These are phyloP conservation scores for Orussus abietinus DNA, from an alignment of 1,140 invertebrate genomes.

Conservation along the genomic window DNA sequence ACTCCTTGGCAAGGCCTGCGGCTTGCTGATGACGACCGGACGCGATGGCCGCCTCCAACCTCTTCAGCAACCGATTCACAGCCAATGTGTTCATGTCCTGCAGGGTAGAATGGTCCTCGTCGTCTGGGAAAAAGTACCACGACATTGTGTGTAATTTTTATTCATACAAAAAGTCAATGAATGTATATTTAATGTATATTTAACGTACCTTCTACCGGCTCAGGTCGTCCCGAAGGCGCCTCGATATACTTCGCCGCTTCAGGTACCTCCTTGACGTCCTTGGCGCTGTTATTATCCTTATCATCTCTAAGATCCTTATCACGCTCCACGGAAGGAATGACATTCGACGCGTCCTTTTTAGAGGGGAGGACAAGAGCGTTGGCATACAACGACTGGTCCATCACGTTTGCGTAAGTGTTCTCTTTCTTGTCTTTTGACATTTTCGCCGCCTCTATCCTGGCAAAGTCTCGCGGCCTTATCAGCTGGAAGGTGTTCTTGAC, in stretches of 20 bases:
- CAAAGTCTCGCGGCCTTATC: conserved; percentile 53
- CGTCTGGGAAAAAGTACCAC: too few relatives aligned
- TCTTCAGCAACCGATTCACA: conserved; percentile 61
- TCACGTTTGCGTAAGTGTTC: conserved; percentile 48
- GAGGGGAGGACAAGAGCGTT: conserved; percentile 21
- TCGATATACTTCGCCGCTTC: too few relatives aligned
- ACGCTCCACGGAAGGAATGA: too few relatives aligned
- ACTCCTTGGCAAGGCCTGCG: conserved; percentile 64
- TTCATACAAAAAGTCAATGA: too few relatives aligned
- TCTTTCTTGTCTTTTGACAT: conserved; percentile 19
- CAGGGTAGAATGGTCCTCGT: too few relatives aligned
- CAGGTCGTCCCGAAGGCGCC: too few relatives aligned
- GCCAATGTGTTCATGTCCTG: conserved; percentile 57
- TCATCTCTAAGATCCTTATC: too few relatives aligned
- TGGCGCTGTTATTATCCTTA: too few relatives aligned
- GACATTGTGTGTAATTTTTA: too few relatives aligned
- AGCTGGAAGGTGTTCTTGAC: conserved; percentile 48
- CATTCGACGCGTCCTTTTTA: conserved; percentile 4
- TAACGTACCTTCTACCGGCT: too few relatives aligned
- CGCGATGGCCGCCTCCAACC: conserved; percentile 66
- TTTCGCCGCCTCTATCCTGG: conserved; percentile 44
- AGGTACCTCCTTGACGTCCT: background rate
- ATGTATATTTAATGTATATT: too few relatives aligned
- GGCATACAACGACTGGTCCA: conserved; percentile 35
- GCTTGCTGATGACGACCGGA: conserved; percentile 65